A percentile compares a stretch with the other conserved stretches of the same genome.
Evolutionary conservation across 2,888 invertebrate genomes (phyloP).

Genomic region (Drymonia ruficornis): DNA sequence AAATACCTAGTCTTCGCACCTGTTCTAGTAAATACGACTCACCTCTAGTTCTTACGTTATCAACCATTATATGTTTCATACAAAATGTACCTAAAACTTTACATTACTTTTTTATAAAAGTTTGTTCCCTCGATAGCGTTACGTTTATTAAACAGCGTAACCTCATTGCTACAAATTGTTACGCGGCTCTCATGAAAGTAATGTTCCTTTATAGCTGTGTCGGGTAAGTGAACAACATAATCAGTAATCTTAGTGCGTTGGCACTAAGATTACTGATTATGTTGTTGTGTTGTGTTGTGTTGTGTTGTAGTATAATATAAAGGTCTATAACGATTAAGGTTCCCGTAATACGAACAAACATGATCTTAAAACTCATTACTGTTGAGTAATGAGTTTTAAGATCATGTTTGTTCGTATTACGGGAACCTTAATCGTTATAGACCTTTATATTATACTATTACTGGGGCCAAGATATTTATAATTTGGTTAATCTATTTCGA

Average conservation of each 20-base stretch:
- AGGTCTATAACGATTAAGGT: neutral
- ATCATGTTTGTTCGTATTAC: neutral
- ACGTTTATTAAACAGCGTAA: neutral
- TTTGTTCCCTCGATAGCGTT: neutral
- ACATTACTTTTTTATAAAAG: too few relatives aligned
- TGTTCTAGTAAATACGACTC: too few relatives aligned
- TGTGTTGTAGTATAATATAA: neutral
- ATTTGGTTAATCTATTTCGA: constrained; percentile 13
- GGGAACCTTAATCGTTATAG: neutral
- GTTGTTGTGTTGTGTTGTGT: too few relatives aligned
- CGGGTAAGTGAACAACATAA: constrained; percentile 1
- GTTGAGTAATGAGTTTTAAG: neutral
- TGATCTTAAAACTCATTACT: neutral
- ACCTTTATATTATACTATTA: neutral
- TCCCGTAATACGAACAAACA: constrained; percentile 1
- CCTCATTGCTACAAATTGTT: constrained; percentile 1
- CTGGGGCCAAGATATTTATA: neutral
- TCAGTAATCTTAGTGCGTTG: constrained; percentile 2
- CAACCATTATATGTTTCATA: too few relatives aligned
- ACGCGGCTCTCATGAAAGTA: neutral
- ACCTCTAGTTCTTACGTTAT: too few relatives aligned
- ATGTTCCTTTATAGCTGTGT: neutral
- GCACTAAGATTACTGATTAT: too few relatives aligned
- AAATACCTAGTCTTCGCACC: too few relatives aligned
- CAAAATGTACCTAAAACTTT: too few relatives aligned